Evolutionary conservation across 2,113 vertebrate genomes (phyloP), one percentile per base, ranked within the genome.

Genomic region (Puntigrus tetrazona): DNA sequence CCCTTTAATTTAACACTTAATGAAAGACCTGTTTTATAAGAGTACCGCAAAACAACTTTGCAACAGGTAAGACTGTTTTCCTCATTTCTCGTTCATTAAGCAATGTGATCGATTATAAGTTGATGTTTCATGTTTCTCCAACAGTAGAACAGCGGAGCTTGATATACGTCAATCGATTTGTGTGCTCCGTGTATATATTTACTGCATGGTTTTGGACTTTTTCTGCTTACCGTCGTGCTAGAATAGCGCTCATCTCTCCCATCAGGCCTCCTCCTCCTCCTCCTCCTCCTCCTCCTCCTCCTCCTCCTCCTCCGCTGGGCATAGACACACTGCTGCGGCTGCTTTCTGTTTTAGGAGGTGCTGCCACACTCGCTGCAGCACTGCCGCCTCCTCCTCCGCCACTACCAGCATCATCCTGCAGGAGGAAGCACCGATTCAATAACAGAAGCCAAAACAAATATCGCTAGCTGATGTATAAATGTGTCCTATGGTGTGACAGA

Each of bases 161-260:
- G 57, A 25, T 61, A 61, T 61, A 1, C 13, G 25, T 59, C 8
- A 0, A 27, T 59, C 4, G n/a, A n/a, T n/a, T n/a, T n/a, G n/a
- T n/a, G n/a, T 67, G 63, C 18, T 67, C 31, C 0, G 16, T 34
- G 16, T 20, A 9, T 7, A 67, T 3, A 36, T 67, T 22, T 22
- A 10, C 16, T 2, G 18, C 16, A 22, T 67, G 11, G 11, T 63
- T 63, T 63, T 2, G 1, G 4, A 1, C 7, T 20, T 5, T 38
- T 22, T n/a, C 3, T 11, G 86, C 92, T 90, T 87, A 98, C 97
- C 97, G 95, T 61, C 97, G 91, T 31, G 97, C 96, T 83, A 98
- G 88, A 92, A 97, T 97, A 88, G 96, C 96, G 1, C 94, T 97
- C 97, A 98, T 98, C 88, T 98, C 97, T 43, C 97, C 95, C 96